Conservation (phyloP, 2,888 invertebrate genomes). For the Pterostichus madidus region DNA sequence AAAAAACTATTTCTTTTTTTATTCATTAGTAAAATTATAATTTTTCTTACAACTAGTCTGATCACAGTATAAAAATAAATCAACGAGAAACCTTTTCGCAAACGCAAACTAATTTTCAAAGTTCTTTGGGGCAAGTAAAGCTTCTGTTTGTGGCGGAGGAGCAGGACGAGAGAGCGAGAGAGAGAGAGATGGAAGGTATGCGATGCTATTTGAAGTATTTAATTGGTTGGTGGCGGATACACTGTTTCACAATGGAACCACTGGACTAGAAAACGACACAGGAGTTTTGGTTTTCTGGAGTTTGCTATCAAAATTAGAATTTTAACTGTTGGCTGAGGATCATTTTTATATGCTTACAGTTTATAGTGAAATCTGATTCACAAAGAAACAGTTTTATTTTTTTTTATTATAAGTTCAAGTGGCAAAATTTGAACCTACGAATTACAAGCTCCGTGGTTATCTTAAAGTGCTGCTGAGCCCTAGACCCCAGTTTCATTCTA, state of each 20-base stretch:
- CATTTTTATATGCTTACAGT: neutral
- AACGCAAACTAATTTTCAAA: slow-evolving; percentile 51
- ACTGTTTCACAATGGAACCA: slow-evolving; percentile 1
- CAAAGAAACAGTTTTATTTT: too few species aligned
- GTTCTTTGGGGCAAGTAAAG: slow-evolving; percentile 26
- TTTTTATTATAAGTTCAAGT: too few species aligned
- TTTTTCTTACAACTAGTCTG: too few species aligned
- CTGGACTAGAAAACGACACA: slow-evolving; percentile 7
- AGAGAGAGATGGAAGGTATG: neutral
- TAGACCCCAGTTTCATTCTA: too few species aligned
- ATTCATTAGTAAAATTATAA: too few species aligned
- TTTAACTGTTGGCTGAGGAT: neutral
- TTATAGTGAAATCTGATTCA: too few species aligned
- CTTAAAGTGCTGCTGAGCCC: too few species aligned
- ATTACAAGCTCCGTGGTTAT: too few species aligned
- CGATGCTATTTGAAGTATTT: slow-evolving; percentile 38
- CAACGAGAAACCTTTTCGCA: neutral
- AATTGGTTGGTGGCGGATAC: slow-evolving; percentile 33
- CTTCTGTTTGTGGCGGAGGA: slow-evolving; percentile 44
- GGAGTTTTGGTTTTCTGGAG: neutral
- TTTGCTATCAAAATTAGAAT: neutral
- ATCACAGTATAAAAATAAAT: neutral
- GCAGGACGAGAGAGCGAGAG: neutral
- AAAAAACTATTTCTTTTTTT: too few species aligned
- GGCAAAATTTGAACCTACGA: too few species aligned